Percentiles rank a stretch among this genome's conserved stretches.
phyloP scores from a whole-genome alignment of 2,888 invertebrate species.

The Aspidapion aeneum region DNA sequence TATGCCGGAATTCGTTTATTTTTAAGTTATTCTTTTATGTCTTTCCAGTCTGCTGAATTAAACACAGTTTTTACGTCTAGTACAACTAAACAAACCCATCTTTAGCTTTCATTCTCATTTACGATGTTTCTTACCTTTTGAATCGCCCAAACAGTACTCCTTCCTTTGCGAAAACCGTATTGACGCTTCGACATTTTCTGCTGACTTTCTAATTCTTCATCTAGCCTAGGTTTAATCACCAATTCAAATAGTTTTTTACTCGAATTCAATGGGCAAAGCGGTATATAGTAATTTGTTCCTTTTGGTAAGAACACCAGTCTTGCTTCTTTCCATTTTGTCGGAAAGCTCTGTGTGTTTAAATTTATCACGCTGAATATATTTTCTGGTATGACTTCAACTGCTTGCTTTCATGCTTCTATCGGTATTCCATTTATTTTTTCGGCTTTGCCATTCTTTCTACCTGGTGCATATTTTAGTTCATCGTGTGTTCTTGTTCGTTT shows the following conservation, averaged over 20 bases:
- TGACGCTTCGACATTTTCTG: neutral
- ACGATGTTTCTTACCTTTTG: neutral
- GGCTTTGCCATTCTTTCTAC: too few species aligned
- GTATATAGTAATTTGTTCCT: neutral
- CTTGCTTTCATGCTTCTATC: too few species aligned
- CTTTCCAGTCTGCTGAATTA: neutral
- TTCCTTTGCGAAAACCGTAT: neutral
- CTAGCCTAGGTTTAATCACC: neutral
- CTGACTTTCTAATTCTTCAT: neutral
- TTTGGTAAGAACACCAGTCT: neutral
- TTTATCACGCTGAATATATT: too few species aligned
- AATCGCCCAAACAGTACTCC: neutral
- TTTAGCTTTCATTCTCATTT: neutral
- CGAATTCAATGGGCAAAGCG: neutral
- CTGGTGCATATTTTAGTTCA: too few species aligned
- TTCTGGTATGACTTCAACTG: too few species aligned
- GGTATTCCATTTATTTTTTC: too few species aligned
- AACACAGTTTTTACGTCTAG: neutral
- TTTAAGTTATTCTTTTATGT: neutral
- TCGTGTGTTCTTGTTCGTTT: too few species aligned
- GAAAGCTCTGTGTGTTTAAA: neutral
- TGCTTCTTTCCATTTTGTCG: neutral
- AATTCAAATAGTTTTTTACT: neutral
- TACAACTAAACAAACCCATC: neutral
- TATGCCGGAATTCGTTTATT: neutral